Conservation (phyloP, 2,113 vertebrate species). For the Oxyura jamaicensis region DNA sequence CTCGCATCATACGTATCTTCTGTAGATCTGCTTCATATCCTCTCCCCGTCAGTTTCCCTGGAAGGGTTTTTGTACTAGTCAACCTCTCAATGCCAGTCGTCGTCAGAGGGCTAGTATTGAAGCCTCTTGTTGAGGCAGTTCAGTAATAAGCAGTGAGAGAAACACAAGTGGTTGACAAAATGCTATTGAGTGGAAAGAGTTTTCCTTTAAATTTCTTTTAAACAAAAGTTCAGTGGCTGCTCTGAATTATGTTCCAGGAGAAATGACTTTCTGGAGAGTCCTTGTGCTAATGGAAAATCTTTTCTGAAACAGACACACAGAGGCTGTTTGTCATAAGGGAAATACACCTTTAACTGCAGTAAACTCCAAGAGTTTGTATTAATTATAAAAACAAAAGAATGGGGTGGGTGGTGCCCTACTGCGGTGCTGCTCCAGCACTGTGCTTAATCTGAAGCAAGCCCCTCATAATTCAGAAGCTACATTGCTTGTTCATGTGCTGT, state of each 20-base stretch:
- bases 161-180: background rate
- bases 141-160: background rate
- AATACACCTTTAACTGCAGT: background rate
- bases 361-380: background rate
- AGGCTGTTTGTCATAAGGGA: background rate
- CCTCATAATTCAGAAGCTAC: background rate
- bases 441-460: background rate
- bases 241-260: background rate
- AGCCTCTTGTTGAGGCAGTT: background rate
- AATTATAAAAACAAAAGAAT: background rate
- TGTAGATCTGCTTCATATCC: background rate
- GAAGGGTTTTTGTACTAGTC: background rate
- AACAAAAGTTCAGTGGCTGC: conserved; percentile 9
- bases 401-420: background rate
- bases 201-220: conserved; percentile 13
- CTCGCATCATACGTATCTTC: background rate
- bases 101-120: background rate
- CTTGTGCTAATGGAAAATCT: background rate
- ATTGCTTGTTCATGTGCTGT: background rate
- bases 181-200: background rate
- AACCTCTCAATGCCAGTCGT: background rate
- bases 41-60: background rate
- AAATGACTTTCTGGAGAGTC: background rate
- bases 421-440: background rate
- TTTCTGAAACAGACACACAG: rapidly evolving